Evolutionary conservation across 2,113 vertebrate species (phyloP), one percentile per base, ranked within the genome.

Genomic region (Pseudorhombus dupliciocellatus): DNA sequence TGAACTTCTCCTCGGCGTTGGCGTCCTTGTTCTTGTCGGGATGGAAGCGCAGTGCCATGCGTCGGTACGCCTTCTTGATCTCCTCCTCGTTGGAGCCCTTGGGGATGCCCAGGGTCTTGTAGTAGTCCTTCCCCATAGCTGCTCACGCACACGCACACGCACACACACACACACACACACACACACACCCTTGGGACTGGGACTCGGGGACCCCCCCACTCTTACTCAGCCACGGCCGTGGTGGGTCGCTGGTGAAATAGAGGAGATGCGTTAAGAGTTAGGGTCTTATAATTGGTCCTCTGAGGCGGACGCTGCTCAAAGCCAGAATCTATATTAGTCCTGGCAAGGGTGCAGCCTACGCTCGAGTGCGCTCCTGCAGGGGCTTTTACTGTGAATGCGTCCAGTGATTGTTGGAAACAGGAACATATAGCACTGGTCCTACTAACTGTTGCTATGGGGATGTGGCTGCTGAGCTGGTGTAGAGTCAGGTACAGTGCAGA

Each of bases 21-120:
- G 97, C 93, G 9, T 98, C 97, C 85, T 96, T 98, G 92, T 99
- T 99, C 91, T 99, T 99, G 87, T 99, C 98, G 0, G 98, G 98
- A 80, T 99, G 98, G 68, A 97, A 99, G 81, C 96, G 97, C 37
- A 99, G 91, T 6, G 98, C 98, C 97, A 99, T 98, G 87, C 95
- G 98, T 54, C 97, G 89, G 72, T 99, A 99, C 40, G 98, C 98
- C 89, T 96, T 98, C 91, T 99, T 99, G 92, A 99, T 96, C 89
- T 99, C 97, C 75, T 99, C 97, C 66, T 99, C 97, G 0, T 96
- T 98, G 88, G 97, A 95, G 0, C 95, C 94, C 0, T 94, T 94
- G 25, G 95, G 93, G 91, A 99, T 96, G 51, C 97, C 96, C 84
- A 99, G 88, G 84, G 94, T 96, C 93, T 96, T 98, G 90, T 99